Conservation (phyloP, 2,113 vertebrate genomes). For the Eublepharis macularius region DNA sequence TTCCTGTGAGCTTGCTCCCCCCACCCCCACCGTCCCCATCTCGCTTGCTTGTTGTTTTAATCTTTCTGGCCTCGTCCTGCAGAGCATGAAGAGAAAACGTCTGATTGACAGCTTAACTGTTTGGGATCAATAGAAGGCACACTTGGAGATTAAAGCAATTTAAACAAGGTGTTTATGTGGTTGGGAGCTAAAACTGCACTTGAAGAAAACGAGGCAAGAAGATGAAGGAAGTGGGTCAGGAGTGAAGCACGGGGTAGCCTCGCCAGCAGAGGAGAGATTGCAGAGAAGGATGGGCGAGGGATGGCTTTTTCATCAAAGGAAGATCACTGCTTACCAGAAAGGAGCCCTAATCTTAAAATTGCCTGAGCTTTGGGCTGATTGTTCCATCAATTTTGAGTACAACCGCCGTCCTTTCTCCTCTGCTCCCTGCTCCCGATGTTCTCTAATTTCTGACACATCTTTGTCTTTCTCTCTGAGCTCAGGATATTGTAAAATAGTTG, state of each 20-base stretch:
- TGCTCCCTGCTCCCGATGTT: background rate
- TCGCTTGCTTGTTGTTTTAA: slow-evolving; percentile 79
- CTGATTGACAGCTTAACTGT: slow-evolving; percentile 78
- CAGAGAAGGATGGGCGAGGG: slow-evolving; percentile 53
- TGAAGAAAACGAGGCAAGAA: slow-evolving; percentile 67
- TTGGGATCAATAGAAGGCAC: slow-evolving; percentile 71
- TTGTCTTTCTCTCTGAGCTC: background rate
- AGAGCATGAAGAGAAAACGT: slow-evolving; percentile 54
- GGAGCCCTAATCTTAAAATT: slow-evolving; percentile 65
- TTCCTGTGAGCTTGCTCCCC: background rate
- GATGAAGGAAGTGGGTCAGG: slow-evolving; percentile 76
- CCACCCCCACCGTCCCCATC: background rate
- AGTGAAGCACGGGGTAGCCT: slow-evolving; percentile 31
- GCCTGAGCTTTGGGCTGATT: slow-evolving; percentile 71
- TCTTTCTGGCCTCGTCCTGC: slow-evolving; percentile 56
- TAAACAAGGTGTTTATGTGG: slow-evolving; percentile 75
- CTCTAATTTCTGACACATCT: slow-evolving; percentile 39
- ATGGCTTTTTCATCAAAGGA: slow-evolving; percentile 67
- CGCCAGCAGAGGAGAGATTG: slow-evolving; percentile 60
- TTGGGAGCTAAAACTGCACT: slow-evolving; percentile 73
- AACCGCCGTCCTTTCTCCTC: background rate
- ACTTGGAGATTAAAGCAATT: slow-evolving; percentile 76
- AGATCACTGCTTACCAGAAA: slow-evolving; percentile 69
- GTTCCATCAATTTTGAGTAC: slow-evolving; percentile 72
- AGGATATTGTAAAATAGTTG: fast-evolving